Evolutionary conservation across 2,113 vertebrate genomes (phyloP).

Genomic region (Isichthys henryi): DNA sequence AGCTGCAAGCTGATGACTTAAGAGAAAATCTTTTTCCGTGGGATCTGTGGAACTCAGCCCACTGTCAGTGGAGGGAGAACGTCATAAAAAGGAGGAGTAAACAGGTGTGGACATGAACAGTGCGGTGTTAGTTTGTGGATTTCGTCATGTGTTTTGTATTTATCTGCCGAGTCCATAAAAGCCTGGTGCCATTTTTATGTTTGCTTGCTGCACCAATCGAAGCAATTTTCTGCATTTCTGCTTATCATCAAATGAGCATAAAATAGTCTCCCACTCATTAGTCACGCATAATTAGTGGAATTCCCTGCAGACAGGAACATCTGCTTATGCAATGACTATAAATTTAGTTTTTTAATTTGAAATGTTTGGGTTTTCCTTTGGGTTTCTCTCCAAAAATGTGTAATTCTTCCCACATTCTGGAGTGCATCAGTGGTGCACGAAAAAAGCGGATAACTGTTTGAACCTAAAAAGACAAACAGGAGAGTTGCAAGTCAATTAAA

Average conservation of each 20-base stretch:
- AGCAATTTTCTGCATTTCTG: background rate
- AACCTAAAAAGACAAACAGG: constrained; percentile 32
- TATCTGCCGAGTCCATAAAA: background rate
- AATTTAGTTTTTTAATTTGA: constrained; percentile 4
- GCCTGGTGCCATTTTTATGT: background rate
- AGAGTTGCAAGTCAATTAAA: constrained; percentile 36
- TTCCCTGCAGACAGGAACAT: constrained; percentile 6
- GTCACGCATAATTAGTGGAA: background rate
- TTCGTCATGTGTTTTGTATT: background rate
- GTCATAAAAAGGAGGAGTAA: background rate
- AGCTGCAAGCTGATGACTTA: background rate
- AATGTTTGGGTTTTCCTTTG: background rate
- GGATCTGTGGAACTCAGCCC: background rate
- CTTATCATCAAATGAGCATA: background rate
- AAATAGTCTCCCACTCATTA: constrained; percentile 7
- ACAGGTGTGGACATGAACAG: background rate
- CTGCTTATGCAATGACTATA: constrained; percentile 10
- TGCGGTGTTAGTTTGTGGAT: background rate
- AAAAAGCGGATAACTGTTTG: constrained; percentile 13
- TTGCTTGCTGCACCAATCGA: background rate
- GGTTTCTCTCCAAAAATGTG: background rate
- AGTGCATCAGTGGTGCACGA: constrained; percentile 10
- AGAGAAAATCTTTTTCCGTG: background rate
- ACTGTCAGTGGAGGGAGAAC: background rate
- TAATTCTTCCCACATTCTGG: background rate